These are phyloP conservation scores for Silurus meridionalis DNA, from an alignment of 2,113 vertebrate genomes.

Conservation along the genomic window DNA sequence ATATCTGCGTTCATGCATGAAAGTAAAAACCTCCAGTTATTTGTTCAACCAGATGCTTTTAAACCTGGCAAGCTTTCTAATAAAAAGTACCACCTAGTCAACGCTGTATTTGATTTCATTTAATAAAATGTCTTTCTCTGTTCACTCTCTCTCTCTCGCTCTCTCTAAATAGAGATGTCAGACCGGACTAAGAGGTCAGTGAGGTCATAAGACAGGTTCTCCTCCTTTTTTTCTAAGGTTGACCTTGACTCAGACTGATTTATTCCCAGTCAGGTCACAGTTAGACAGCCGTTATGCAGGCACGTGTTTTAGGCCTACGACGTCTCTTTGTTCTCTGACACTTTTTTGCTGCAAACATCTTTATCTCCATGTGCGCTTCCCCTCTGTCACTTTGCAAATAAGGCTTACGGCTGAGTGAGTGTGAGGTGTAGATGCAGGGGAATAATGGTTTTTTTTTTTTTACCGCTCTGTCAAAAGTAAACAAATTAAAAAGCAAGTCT, in stretches of 20 bases:
- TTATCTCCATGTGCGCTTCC: conserved; percentile 10
- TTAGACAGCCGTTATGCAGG: conserved; percentile 63
- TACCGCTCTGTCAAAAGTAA: conserved; percentile 56
- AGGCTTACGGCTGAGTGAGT: conserved; percentile 38
- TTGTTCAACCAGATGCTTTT: background rate
- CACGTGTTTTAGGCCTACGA: conserved; percentile 61
- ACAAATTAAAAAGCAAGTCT: conserved; percentile 55
- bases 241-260: conserved; percentile 77
- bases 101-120: background rate
- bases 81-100: background rate
- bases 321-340: conserved; percentile 55
- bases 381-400: conserved; percentile 42
- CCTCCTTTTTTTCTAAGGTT: conserved; percentile 72
- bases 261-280: conserved; percentile 67
- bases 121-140: conserved; percentile 14
- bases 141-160: conserved; percentile 55
- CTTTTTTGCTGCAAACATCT: conserved; percentile 37
- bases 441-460: conserved; percentile 50
- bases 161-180: conserved; percentile 75
- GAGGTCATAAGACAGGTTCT: conserved; percentile 68
- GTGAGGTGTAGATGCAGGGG: conserved; percentile 57
- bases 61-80: background rate
- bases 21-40: background rate
- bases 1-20: background rate
- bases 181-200: conserved; percentile 62